Evolutionary conservation across 2,797 vertebrate genomes (phyloP), one percentile per base, ranked within the genome.

Genomic region (Sus cebifrons): DNA sequence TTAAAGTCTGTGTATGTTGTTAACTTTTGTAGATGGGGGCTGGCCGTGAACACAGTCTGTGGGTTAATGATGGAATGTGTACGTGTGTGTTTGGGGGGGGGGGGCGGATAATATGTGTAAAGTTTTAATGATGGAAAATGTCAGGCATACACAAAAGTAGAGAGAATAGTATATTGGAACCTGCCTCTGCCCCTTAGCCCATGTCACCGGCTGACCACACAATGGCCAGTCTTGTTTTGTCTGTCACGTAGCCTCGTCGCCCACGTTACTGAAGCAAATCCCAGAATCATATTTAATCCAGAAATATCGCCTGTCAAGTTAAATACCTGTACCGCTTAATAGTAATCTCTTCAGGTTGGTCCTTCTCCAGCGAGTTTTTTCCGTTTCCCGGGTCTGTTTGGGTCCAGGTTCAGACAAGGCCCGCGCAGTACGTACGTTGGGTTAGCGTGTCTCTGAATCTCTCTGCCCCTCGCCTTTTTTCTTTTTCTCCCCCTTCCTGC

Each of bases 21-120:
- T 92, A 88, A 90, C 88, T 97, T 89, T 95, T 90, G 60, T 85
- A 86, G 85, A 93, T 77, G 85, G 54, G 62, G 96, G 36, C 82
- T 96, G 96, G 74, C 92, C n/a, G n/a, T 82, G 62, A 64, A 62
- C 90, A 85, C 13, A 79, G 54, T 93, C 27, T 71, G 56, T 93
- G 29, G 56, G 81, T 94, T 95, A 91, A 83, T 88, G 87, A 75
- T 68, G 93, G 85, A 83, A 58, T 74, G 21, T 29, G 36, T 52
- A 15, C 0, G 25, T n/a, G 23, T 60, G 6, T 12, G 40, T 79
- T 15, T 44, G 12, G 54, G 40, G 73, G 6, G 56, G 6, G 44
- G 5, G n/a, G n/a, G 44, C 1, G 44, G 6, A 49, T 79, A 36
- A 32, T 27, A 7, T 17, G 82, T 40, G 32, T 67, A 86, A 93